Conservation (phyloP, 2,888 invertebrate species). For the Chrysolina americana region DNA sequence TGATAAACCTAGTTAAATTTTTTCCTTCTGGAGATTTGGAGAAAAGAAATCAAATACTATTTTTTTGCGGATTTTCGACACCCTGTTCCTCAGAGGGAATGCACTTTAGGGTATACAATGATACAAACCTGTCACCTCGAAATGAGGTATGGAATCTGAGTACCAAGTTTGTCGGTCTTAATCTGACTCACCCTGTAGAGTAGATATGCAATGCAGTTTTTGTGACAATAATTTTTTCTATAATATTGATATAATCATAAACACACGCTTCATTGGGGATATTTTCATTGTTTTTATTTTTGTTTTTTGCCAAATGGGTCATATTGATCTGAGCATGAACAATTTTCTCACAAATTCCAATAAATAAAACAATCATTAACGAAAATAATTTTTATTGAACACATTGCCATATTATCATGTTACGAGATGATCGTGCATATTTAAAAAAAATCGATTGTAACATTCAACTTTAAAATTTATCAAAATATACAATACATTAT, state of each 20-base stretch:
- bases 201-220: too few relatives aligned
- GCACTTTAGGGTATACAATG: too few relatives aligned
- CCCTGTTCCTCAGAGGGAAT: too few relatives aligned
- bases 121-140: too few relatives aligned
- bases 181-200: not conserved
- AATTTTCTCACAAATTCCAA: not conserved
- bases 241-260: too few relatives aligned
- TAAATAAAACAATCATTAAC: constrained; percentile 54
- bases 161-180: too few relatives aligned
- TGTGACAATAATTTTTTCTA: too few relatives aligned
- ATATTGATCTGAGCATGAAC: constrained; percentile 40
- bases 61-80: too few relatives aligned
- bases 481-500: constrained; percentile 41
- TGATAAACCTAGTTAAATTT: too few relatives aligned
- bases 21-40: too few relatives aligned
- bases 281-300: not conserved
- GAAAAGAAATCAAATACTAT: too few relatives aligned
- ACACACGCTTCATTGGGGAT: not conserved
- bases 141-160: too few relatives aligned
- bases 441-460: not conserved
- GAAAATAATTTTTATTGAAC: constrained; percentile 61
- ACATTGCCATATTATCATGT: constrained; percentile 50
- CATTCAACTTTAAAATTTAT: constrained; percentile 35
- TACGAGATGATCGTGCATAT: constrained; percentile 40
- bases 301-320: not conserved